These are phyloP conservation scores for Leptatherina wallacei DNA, from an alignment of 2,797 vertebrate genomes.

Conservation along the genomic window DNA sequence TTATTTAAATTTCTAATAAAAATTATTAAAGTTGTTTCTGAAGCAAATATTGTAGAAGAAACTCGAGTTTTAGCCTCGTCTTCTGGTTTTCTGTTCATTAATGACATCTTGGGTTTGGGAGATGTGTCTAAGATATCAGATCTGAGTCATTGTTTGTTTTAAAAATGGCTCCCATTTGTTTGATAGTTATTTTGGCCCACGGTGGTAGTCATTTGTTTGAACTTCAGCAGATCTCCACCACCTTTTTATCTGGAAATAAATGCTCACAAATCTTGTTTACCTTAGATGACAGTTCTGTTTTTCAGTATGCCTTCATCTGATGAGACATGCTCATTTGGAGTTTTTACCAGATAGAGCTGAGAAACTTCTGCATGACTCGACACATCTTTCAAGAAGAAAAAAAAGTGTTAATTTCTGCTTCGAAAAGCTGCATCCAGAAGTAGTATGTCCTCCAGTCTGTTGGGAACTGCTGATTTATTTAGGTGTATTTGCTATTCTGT, in stretches of 20 bases:
- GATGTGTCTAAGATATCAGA: neutral
- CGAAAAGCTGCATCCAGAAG: neutral
- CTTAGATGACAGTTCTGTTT: neutral
- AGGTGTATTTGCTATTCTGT: conserved; percentile 2
- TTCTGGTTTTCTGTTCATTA: neutral
- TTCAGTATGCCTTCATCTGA: neutral
- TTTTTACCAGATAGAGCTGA: neutral
- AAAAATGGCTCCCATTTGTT: neutral
- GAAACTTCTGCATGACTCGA: neutral
- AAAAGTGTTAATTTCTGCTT: neutral
- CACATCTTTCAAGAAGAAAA: neutral
- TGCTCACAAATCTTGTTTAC: neutral
- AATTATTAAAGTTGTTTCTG: neutral
- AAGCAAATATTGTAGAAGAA: neutral
- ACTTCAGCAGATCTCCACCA: neutral
- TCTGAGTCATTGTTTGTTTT: neutral
- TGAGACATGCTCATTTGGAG: neutral
- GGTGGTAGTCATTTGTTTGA: neutral
- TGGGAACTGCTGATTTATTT: conserved; percentile 31
- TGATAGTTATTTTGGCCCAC: neutral
- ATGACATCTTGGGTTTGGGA: neutral
- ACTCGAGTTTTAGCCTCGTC: neutral
- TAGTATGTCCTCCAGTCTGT: neutral
- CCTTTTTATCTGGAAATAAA: neutral
- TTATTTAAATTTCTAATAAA: neutral